Percentiles rank a stretch among this genome's conserved stretches.
These are phyloP conservation scores for Tachina fera DNA, from an alignment of 2,888 invertebrate species.

Conservation along the genomic window DNA sequence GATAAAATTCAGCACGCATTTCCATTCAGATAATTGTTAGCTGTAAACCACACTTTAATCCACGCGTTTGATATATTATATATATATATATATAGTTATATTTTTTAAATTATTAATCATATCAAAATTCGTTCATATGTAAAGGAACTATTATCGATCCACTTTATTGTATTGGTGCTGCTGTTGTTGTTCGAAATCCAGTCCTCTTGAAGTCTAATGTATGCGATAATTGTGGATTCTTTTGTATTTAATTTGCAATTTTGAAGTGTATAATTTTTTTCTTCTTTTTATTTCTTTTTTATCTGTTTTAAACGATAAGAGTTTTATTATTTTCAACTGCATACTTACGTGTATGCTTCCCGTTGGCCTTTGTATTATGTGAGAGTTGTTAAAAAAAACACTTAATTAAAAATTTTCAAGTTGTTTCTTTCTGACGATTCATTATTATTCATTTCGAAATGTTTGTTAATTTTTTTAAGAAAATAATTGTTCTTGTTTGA, in stretches of 20 bases:
- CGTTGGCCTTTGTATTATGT: not conserved
- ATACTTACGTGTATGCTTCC: not conserved
- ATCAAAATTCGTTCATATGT: not conserved
- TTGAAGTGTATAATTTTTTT: constrained; percentile 30
- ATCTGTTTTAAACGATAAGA: constrained; percentile 35
- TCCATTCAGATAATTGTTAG: not conserved
- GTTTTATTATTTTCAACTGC: not conserved
- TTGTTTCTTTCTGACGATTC: constrained; percentile 14
- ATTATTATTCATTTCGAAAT: constrained; percentile 22
- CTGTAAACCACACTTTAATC: not conserved
- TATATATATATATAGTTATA: not conserved
- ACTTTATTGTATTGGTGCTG: not conserved
- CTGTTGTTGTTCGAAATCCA: not conserved
- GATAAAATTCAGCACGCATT: not conserved
- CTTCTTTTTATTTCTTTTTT: constrained; percentile 7
- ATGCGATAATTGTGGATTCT: not conserved
- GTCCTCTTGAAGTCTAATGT: constrained; percentile 18
- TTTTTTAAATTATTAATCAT: not conserved
- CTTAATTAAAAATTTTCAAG: constrained; percentile 44
- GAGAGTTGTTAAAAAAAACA: constrained; percentile 33
- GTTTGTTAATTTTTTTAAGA: not conserved
- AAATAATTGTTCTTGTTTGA: not conserved
- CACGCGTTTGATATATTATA: not conserved
- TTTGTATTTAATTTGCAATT: constrained; percentile 26
- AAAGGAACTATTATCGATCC: constrained; percentile 7